Conservation (phyloP, 30 jellyfish, hydroid and myxozoan species). For the Morbakka virulenta region DNA sequence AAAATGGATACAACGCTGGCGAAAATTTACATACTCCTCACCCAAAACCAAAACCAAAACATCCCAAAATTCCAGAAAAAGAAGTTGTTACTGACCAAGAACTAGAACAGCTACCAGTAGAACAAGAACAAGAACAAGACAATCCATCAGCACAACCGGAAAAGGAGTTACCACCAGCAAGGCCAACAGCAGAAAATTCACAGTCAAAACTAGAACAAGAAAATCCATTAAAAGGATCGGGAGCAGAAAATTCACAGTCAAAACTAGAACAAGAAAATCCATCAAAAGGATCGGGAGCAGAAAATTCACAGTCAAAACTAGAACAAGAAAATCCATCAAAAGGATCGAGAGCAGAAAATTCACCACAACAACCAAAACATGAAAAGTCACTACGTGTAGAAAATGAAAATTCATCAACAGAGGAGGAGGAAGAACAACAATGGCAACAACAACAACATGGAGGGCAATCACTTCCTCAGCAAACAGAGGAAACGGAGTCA, state of each 20-base stretch:
- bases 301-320: background rate
- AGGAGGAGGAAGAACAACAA: background rate
- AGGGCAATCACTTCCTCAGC: no score
- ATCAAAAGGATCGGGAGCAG: constrained; percentile 49
- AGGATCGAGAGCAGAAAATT: background rate
- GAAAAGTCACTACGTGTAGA: background rate
- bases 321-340: background rate
- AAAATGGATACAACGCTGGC: constrained; percentile 78
- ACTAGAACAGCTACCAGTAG: background rate
- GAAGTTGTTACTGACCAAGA: background rate
- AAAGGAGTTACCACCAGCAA: background rate
- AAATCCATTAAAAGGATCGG: no score
- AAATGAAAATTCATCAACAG: background rate
- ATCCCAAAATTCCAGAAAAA: background rate
- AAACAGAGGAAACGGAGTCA: no score
- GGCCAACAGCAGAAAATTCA: no score
- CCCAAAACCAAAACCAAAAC: background rate
- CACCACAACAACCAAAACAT: background rate
- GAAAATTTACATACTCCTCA: background rate
- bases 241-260: background rate
- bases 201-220: no score
- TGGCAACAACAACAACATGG: background rate
- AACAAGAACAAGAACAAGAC: background rate
- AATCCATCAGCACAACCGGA: background rate
- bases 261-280: constrained; percentile 1